Evolutionary conservation across 92 coral and sea anemone species (phyloP), one percentile per base, ranked within the genome.

Genomic region (Muricea muricata): DNA sequence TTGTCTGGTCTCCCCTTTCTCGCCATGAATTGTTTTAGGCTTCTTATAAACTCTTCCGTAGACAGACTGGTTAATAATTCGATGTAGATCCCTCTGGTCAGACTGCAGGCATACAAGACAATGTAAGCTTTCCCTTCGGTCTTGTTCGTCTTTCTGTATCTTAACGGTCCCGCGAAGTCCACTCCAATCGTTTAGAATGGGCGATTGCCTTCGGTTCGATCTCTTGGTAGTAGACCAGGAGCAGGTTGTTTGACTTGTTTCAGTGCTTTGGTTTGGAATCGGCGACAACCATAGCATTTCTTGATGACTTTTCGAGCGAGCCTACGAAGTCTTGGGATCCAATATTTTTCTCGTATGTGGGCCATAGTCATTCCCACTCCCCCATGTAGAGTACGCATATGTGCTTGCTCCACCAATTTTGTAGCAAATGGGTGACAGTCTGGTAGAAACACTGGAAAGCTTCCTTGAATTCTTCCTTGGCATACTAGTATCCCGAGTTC

Each of bases 141-240:
- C 30, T 75, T 75, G 26, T 34, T 34, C 14, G 41, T 4, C 31
- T 47, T 75, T 42, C 21, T 52, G 45, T 75, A 75, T 34, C n/a
- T 47, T 11, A 75, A 37, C 9, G 42, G 42, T 7, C 81, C 65
- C 23, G 63, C 66, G 23, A 75, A 75, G 45, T 75, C 81, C 34
- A 75, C 81, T 28, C 81, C 81, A 15, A 75, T 30, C 5, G 54
- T 41, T 75, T 75, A 66, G 28, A 75, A 75, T 28, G 81, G 81
- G 81, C 57, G 81, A 8, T 23, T 75, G n/a, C 66, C 81, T 55
- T 75, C 40, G 0, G 66, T 75, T 26, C 81, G 31, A 1, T 75
- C 41, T 0, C 42, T 4, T 37, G 42, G 42, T 4, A 37, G 42
- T 9, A 37, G 42, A 4, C 23, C 81, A 12, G 63, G 81, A 28